phyloP scores from a whole-genome alignment of 2,888 invertebrate genomes.

The Tipula vernalis region DNA sequence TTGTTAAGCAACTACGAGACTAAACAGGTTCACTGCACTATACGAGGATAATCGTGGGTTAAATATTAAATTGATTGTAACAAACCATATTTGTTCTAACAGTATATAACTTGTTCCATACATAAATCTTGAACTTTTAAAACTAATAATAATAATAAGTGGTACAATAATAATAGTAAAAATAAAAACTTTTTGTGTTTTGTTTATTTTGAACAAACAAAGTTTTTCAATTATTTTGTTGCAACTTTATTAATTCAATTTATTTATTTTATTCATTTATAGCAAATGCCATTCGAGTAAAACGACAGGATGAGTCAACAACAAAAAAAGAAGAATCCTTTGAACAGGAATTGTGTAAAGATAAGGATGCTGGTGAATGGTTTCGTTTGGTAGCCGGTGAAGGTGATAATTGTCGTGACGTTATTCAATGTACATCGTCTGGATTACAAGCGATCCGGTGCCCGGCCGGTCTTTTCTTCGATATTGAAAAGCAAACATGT shows the following conservation, averaged over 20 bases:
- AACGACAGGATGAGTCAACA: conserved; percentile 50
- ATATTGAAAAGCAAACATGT: conserved; percentile 89
- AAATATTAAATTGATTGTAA: neutral
- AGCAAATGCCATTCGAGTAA: conserved; percentile 42
- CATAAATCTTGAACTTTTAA: neutral
- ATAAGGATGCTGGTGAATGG: conserved; percentile 92
- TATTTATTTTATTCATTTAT: conserved; percentile 32
- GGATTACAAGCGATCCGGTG: conserved; percentile 87
- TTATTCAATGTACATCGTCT: conserved; percentile 89
- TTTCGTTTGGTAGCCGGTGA: conserved; percentile 82
- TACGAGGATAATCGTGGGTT: neutral
- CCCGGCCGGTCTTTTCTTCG: conserved; percentile 83
- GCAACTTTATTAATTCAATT: conserved; percentile 13
- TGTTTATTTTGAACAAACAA: neutral
- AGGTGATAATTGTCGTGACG: conserved; percentile 86
- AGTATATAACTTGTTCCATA: neutral
- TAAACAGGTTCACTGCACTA: neutral
- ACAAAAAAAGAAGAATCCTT: conserved; percentile 76
- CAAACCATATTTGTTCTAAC: neutral
- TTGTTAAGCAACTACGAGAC: neutral
- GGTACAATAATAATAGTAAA: neutral
- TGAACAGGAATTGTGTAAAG: conserved; percentile 82
- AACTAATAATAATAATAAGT: neutral
- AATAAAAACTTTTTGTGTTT: neutral
- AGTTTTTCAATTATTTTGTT: conserved; percentile 7